Evolutionary conservation across 2,888 invertebrate genomes (phyloP).

Genomic region (Drosophila picticornis): DNA sequence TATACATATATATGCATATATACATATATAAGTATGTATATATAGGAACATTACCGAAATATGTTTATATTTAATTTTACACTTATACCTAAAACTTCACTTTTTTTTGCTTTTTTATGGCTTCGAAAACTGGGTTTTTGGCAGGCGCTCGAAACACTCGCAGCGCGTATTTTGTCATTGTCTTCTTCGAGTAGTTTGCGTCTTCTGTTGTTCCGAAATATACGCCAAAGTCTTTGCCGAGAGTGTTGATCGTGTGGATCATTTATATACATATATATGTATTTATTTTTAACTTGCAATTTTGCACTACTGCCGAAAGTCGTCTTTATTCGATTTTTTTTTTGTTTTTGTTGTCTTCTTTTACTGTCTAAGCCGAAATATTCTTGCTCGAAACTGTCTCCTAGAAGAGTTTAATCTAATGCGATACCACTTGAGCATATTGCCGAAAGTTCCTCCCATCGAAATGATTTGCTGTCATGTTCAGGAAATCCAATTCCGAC

Average conservation of each 20-base stretch:
- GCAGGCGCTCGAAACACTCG: conserved; percentile 46
- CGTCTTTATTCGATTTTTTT: conserved; percentile 26
- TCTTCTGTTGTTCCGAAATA: conserved; percentile 69
- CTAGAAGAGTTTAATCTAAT: conserved; percentile 50
- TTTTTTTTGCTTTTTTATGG: conserved; percentile 38
- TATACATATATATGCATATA: conserved; percentile 38
- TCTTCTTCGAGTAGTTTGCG: conserved; percentile 51
- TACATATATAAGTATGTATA: conserved; percentile 54
- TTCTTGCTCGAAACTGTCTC: conserved; percentile 63
- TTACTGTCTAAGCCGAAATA: conserved; percentile 69
- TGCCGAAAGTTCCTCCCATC: conserved; percentile 56
- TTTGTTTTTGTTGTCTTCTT: conserved; percentile 22
- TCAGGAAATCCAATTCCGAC: conserved; percentile 29
- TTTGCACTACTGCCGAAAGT: conserved; percentile 71
- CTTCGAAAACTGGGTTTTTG: conserved; percentile 28
- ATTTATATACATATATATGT: conserved; percentile 30
- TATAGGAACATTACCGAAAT: conserved; percentile 85
- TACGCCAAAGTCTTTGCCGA: conserved; percentile 77
- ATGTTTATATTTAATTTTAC: conserved; percentile 80
- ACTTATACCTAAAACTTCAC: conserved; percentile 80
- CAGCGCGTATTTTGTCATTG: conserved; percentile 61
- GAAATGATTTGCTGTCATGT: conserved; percentile 35
- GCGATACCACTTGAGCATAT: conserved; percentile 55
- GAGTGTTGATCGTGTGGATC: conserved; percentile 49
- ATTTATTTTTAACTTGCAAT: conserved; percentile 32